Percentiles rank a stretch among this genome's conserved stretches.
phyloP scores from a whole-genome alignment of 1,140 invertebrate genomes.

The Achroia grisella region DNA sequence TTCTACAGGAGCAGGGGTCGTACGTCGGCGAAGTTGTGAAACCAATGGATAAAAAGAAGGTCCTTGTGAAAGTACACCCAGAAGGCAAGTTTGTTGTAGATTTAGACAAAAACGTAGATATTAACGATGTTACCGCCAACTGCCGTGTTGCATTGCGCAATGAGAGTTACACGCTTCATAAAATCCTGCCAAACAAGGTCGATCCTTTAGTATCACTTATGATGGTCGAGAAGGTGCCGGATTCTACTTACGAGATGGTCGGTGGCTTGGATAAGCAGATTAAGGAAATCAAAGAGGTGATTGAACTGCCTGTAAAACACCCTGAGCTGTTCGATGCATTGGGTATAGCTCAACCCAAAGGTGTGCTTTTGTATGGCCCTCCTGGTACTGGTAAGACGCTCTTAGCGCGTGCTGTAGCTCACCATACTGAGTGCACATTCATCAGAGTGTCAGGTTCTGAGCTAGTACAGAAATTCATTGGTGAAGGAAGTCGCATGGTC shows the following conservation, averaged over 20 bases:
- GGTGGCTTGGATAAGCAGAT: slow-evolving; percentile 99
- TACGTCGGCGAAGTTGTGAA: slow-evolving; percentile 99
- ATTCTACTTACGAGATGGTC: slow-evolving; percentile 99
- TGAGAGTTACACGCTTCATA: slow-evolving; percentile 99
- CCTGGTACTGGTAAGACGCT: slow-evolving; percentile 97
- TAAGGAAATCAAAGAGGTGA: slow-evolving; percentile 99
- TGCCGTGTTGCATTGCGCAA: slow-evolving; percentile 97
- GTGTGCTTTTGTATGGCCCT: slow-evolving; percentile 97
- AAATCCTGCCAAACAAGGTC: slow-evolving; percentile 99
- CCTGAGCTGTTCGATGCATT: slow-evolving; percentile 99
- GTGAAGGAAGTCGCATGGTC: slow-evolving; percentile 99
- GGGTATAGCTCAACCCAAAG: slow-evolving; percentile 99
- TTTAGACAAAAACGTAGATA: slow-evolving; percentile 99
- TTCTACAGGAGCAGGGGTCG: slow-evolving; percentile 99
- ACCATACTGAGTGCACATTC: slow-evolving; percentile 99
- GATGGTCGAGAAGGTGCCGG: slow-evolving; percentile 99
- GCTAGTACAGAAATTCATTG: slow-evolving; percentile 99
- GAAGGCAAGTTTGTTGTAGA: slow-evolving; percentile 99
- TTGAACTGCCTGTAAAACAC: slow-evolving; percentile 99
- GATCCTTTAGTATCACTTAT: slow-evolving; percentile 99
- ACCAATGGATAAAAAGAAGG: slow-evolving; percentile 99
- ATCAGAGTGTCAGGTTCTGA: slow-evolving; percentile 99
- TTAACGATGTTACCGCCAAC: slow-evolving; percentile 98
- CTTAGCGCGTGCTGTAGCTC: slow-evolving; percentile 97
- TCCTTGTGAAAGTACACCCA: slow-evolving; percentile 99